phyloP scores from a whole-genome alignment of 1,140 invertebrate genomes.

The Bombus superbus region DNA sequence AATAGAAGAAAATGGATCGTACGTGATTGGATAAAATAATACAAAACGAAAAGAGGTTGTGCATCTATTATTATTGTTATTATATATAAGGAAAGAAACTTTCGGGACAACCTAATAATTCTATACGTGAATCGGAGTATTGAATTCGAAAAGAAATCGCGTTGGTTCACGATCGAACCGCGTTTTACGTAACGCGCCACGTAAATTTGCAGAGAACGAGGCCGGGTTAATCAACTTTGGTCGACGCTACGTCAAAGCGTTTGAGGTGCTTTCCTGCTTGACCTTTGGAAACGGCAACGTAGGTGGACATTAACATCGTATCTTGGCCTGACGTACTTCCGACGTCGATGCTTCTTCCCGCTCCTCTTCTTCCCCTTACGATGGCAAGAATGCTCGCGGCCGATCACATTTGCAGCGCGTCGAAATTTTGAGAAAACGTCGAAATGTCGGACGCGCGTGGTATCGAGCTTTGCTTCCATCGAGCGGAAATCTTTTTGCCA shows the following conservation, averaged over 20 bases:
- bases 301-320: slow-evolving; percentile 14
- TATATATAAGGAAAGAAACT: too few relatives aligned
- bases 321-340: neutral
- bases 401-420: neutral
- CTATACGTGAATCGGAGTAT: neutral
- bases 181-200: neutral
- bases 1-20: too few relatives aligned
- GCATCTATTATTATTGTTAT: too few relatives aligned
- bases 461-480: neutral
- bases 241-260: slow-evolving; percentile 8
- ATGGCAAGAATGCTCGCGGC: neutral
- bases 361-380: neutral
- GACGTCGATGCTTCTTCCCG: neutral
- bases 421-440: neutral
- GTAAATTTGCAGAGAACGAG: neutral
- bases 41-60: too few relatives aligned
- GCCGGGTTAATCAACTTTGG: neutral
- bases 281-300: neutral
- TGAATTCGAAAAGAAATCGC: neutral
- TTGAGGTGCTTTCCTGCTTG: neutral
- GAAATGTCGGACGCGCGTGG: neutral
- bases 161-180: neutral
- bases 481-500: neutral
- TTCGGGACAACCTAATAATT: too few relatives aligned
- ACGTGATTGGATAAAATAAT: too few relatives aligned